Evolutionary conservation across 2,113 vertebrate genomes (phyloP).

Genomic region (Pseudorhombus dupliciocellatus): DNA sequence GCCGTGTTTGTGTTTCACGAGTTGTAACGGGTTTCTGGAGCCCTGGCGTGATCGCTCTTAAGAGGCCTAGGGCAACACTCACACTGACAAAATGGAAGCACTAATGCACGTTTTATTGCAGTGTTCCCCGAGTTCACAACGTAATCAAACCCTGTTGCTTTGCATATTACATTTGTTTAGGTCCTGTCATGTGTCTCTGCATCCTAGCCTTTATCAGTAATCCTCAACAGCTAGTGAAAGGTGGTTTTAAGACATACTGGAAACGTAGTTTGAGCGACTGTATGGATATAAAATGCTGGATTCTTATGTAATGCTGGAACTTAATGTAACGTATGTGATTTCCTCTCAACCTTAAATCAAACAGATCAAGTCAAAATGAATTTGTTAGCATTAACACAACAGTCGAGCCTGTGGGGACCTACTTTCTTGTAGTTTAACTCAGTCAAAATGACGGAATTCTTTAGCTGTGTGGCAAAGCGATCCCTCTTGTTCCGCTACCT

Average conservation of each 20-base stretch:
- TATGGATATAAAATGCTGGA: neutral
- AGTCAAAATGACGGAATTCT: conserved; percentile 21
- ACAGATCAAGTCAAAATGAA: too few relatives aligned
- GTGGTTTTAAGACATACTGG: too few relatives aligned
- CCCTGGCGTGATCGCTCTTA: neutral
- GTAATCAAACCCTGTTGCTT: neutral
- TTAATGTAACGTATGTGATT: neutral
- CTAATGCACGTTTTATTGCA: conserved; percentile 8
- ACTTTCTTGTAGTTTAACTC: conserved; percentile 1
- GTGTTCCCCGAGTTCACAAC: neutral
- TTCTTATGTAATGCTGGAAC: neutral
- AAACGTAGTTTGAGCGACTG: neutral
- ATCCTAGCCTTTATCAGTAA: neutral
- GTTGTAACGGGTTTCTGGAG: conserved; percentile 9
- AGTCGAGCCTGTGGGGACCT: too few relatives aligned
- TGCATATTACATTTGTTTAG: neutral
- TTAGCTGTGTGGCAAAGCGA: conserved; percentile 22
- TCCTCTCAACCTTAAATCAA: too few relatives aligned
- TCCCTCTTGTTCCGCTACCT: conserved; percentile 21
- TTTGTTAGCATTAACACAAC: too few relatives aligned
- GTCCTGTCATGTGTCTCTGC: neutral
- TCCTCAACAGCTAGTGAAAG: neutral
- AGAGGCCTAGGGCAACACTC: conserved; percentile 16
- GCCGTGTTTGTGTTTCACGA: conserved; percentile 11
- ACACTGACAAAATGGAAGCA: conserved; percentile 1